phyloP scores from a whole-genome alignment of 2,113 vertebrate genomes.

The Chionomys nivalis region DNA sequence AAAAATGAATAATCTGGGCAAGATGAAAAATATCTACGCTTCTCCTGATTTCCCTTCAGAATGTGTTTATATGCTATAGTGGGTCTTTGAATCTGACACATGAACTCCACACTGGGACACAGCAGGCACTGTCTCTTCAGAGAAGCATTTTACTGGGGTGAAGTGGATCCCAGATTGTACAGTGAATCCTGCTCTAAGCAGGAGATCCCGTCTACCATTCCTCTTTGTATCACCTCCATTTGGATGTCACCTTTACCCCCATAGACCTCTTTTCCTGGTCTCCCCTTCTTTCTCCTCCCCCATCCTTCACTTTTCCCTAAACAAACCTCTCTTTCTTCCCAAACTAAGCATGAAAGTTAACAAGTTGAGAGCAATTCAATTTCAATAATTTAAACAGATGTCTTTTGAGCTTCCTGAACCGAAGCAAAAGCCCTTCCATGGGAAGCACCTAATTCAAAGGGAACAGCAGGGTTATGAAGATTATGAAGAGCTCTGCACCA shows the following conservation, averaged over 20 bases:
- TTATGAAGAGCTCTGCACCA: constrained; percentile 33
- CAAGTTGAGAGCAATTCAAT: constrained; percentile 66
- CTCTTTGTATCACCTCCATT: not conserved
- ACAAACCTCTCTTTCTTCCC: constrained; percentile 73
- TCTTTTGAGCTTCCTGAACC: constrained; percentile 69
- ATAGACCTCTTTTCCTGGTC: not conserved
- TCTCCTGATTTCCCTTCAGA: not conserved
- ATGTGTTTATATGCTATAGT: not conserved
- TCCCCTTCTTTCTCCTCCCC: not conserved
- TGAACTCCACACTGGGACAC: not conserved
- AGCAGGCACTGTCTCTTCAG: not conserved
- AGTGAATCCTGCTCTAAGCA: rapidly evolving
- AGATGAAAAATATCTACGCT: not conserved
- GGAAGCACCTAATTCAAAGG: constrained; percentile 63
- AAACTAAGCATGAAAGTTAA: constrained; percentile 63
- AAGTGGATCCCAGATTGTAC: not conserved
- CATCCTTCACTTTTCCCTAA: not conserved
- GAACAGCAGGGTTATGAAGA: constrained; percentile 50
- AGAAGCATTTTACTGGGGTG: not conserved
- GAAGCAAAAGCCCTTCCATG: constrained; percentile 63
- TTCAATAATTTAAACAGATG: constrained; percentile 76
- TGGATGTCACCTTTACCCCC: not conserved
- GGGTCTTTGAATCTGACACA: not conserved
- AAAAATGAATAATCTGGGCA: not conserved
- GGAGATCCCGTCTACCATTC: too few relatives aligned